Percentiles rank a stretch among this genome's conserved stretches.
phyloP scores from a whole-genome alignment of 1,140 invertebrate species.

The Paracyclopina nana region DNA sequence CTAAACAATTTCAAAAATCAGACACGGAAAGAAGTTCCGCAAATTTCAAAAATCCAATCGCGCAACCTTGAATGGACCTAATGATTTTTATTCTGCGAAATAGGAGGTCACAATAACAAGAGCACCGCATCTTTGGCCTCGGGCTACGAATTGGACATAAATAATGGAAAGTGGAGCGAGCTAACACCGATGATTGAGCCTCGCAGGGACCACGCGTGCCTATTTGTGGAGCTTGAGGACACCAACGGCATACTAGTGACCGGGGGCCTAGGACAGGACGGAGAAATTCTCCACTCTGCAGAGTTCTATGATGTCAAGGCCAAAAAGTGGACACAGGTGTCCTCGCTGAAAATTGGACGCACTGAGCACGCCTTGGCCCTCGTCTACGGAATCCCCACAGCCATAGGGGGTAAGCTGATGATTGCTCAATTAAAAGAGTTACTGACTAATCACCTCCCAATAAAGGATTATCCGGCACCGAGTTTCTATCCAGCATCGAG shows the following conservation, averaged over 20 bases:
- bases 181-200: slow-evolving; percentile 10
- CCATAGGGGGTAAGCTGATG: background rate
- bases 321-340: slow-evolving; percentile 3
- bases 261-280: slow-evolving; percentile 7
- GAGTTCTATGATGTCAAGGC: slow-evolving; percentile 9
- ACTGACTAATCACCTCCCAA: background rate
- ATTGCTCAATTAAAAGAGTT: background rate
- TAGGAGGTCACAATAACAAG: slow-evolving; percentile 3
- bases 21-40: too few species aligned
- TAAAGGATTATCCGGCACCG: background rate
- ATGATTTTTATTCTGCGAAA: too few species aligned
- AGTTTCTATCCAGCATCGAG: slow-evolving; percentile 14
- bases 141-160: background rate
- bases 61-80: too few species aligned
- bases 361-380: slow-evolving; percentile 15
- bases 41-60: too few species aligned
- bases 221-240: slow-evolving; percentile 13
- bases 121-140: background rate
- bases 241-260: slow-evolving; percentile 11
- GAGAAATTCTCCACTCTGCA: slow-evolving; percentile 11
- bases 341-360: slow-evolving; percentile 5
- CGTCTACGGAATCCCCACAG: slow-evolving; percentile 15
- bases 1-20: too few species aligned
- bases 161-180: background rate
- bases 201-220: slow-evolving; percentile 12